phyloP scores from a whole-genome alignment of 1,140 invertebrate species.

The Triops longicaudatus region DNA sequence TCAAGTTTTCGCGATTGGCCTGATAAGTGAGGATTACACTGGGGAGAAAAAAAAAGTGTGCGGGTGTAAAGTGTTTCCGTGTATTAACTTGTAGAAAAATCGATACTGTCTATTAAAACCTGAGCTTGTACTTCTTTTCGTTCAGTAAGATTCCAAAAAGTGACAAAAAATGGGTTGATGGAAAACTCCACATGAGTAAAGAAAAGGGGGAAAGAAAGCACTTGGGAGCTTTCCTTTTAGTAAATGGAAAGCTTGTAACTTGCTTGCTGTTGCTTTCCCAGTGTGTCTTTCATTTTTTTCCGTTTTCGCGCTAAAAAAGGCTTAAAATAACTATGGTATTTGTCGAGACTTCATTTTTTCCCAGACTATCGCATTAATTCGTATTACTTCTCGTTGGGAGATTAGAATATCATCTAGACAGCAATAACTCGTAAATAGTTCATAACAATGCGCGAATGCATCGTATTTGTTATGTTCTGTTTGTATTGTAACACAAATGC shows the following conservation, averaged over 20 bases:
- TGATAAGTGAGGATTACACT: neutral
- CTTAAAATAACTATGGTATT: neutral
- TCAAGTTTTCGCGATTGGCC: too few species aligned
- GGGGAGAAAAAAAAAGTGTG: neutral
- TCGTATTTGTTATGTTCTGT: too few species aligned
- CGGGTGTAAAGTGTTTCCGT: neutral
- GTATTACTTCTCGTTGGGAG: too few species aligned
- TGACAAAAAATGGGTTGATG: neutral
- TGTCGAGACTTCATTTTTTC: neutral
- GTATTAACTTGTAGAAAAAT: neutral
- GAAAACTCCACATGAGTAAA: neutral
- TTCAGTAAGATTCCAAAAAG: neutral
- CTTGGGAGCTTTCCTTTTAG: neutral
- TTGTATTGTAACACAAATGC: too few species aligned
- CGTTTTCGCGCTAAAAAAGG: neutral
- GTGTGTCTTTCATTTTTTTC: neutral
- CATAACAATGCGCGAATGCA: too few species aligned
- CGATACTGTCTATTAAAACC: neutral
- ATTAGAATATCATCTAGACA: too few species aligned
- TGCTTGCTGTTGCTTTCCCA: neutral
- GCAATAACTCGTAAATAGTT: too few species aligned
- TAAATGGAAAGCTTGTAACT: neutral
- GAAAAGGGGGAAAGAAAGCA: neutral
- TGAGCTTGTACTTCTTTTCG: neutral
- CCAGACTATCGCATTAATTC: too few species aligned